Conservation (phyloP, 2,113 vertebrate species). For the Noctilio leporinus region DNA sequence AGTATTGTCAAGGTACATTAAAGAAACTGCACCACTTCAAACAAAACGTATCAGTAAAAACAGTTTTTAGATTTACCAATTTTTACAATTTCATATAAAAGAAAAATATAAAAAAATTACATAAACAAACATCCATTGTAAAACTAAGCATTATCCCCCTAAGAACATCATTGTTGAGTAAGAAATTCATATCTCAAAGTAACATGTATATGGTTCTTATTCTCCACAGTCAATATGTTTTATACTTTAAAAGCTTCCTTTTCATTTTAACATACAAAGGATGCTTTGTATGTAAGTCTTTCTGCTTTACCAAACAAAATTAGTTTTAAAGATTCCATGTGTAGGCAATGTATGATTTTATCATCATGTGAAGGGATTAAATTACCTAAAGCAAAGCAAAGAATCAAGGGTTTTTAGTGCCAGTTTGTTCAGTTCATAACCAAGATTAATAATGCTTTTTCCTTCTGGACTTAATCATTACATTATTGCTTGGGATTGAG, state of each 20-base stretch:
- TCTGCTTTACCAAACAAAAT: neutral
- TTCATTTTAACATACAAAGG: neutral
- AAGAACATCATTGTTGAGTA: neutral
- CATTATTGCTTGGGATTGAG: neutral
- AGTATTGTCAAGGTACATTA: neutral
- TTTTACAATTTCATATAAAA: neutral
- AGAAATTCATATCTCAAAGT: neutral
- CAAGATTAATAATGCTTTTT: neutral
- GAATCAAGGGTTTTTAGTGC: neutral
- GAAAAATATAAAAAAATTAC: neutral
- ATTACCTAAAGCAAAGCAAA: neutral
- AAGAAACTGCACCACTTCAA: neutral
- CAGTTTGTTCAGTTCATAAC: neutral
- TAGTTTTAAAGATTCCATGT: neutral
- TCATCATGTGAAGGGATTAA: neutral
- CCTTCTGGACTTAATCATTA: neutral
- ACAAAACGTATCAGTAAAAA: neutral
- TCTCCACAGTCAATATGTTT: neutral
- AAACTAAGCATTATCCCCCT: neutral
- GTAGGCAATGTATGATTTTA: neutral
- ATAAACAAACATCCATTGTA: neutral
- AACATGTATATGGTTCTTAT: neutral
- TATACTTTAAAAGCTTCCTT: neutral
- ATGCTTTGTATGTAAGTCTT: neutral
- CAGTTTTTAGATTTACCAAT: neutral